Evolutionary conservation across 2,888 invertebrate species (phyloP).

Genomic region (Erebia ligea): DNA sequence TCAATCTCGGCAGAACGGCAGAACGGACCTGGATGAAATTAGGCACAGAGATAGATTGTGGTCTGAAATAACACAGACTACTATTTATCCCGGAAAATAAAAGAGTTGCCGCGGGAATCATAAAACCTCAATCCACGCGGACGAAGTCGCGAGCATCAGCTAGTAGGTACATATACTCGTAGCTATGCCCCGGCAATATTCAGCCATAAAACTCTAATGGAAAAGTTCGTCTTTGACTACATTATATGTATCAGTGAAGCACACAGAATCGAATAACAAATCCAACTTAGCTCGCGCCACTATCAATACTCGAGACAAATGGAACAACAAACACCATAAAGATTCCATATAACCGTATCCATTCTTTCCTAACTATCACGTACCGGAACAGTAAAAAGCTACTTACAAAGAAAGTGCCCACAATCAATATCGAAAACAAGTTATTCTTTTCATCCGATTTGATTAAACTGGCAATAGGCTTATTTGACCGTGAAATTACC

Average conservation of each 20-base stretch:
- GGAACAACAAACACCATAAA: slow-evolving; percentile 10
- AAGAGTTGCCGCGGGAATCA: too few species aligned
- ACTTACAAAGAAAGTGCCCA: slow-evolving; percentile 9
- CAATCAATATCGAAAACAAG: not conserved
- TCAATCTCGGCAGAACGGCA: too few species aligned
- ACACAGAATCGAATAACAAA: not conserved
- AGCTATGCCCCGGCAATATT: too few species aligned
- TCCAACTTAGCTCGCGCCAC: not conserved
- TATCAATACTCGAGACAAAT: not conserved
- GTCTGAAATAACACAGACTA: too few species aligned
- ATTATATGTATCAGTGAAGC: not conserved
- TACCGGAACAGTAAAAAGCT: slow-evolving; percentile 5
- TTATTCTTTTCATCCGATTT: not conserved
- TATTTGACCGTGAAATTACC: slow-evolving; percentile 9
- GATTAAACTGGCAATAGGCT: slow-evolving; percentile 2
- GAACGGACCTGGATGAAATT: not conserved
- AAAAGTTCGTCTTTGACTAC: not conserved
- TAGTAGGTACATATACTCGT: too few species aligned
- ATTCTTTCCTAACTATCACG: slow-evolving; percentile 2
- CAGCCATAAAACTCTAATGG: too few species aligned
- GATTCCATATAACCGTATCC: not conserved
- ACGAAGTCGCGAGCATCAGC: too few species aligned
- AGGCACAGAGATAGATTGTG: too few species aligned
- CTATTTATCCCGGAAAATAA: too few species aligned
- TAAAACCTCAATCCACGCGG: too few species aligned